phyloP scores from a whole-genome alignment of 2,113 vertebrate genomes.

The Proteles cristata region DNA sequence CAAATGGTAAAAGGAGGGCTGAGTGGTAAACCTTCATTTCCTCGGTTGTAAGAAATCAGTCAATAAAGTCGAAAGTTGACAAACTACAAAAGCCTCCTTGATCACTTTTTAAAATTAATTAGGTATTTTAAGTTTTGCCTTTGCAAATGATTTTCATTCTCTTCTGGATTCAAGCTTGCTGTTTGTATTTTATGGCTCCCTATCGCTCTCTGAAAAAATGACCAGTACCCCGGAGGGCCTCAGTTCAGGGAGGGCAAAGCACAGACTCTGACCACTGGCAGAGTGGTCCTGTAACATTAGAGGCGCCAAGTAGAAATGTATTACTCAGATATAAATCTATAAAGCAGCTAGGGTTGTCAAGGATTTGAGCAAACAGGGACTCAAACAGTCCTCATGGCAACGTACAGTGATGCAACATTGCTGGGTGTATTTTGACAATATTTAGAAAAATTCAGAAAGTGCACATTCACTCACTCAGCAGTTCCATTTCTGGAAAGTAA shows the following conservation, averaged over 20 bases:
- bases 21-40: neutral
- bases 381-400: neutral
- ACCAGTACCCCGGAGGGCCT: neutral
- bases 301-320: neutral
- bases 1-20: neutral
- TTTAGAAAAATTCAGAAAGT: neutral
- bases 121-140: neutral
- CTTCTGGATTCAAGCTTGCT: neutral
- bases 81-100: neutral
- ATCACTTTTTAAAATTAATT: neutral
- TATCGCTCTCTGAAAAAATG: neutral
- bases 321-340: neutral
- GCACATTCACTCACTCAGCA: neutral
- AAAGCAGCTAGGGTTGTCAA: neutral
- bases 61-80: neutral
- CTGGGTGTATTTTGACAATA: neutral
- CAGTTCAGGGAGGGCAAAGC: neutral
- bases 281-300: neutral
- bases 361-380: neutral
- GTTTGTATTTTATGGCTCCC: neutral
- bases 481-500: slow-evolving; percentile 6
- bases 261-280: neutral
- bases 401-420: neutral
- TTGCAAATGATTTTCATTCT: neutral
- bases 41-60: neutral